Conservation (phyloP, 2,888 invertebrate species). For the Dusona sp. region DNA sequence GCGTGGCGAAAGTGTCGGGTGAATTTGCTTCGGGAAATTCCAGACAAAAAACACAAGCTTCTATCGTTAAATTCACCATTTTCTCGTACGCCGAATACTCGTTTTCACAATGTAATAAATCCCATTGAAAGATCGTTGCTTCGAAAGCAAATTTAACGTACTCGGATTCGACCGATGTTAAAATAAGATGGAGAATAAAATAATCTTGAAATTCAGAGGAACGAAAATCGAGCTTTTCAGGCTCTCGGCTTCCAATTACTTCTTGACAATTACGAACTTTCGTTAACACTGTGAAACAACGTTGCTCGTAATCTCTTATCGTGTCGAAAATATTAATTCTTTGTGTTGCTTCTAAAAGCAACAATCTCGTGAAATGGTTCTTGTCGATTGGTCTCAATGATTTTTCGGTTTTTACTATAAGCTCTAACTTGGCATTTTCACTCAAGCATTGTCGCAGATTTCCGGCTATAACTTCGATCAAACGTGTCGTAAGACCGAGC, state of each 20-base stretch:
- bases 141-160: slow-evolving; percentile 72
- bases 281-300: slow-evolving; percentile 72
- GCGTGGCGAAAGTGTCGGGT: slow-evolving; percentile 71
- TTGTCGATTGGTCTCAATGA: slow-evolving; percentile 77
- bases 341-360: slow-evolving; percentile 35
- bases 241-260: neutral
- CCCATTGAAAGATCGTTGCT: slow-evolving; percentile 65
- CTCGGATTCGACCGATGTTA: slow-evolving; percentile 75
- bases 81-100: slow-evolving; percentile 73
- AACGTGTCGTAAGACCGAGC: slow-evolving; percentile 67
- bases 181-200: slow-evolving; percentile 76
- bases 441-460: slow-evolving; percentile 20
- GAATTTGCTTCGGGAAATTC: slow-evolving; percentile 73
- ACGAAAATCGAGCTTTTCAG: neutral
- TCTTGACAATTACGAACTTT: neutral
- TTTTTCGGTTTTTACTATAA: slow-evolving; percentile 66
- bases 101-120: slow-evolving; percentile 67
- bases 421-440: slow-evolving; percentile 17
- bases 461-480: slow-evolving; percentile 65
- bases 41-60: slow-evolving; percentile 75
- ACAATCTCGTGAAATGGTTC: slow-evolving; percentile 70
- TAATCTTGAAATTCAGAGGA: slow-evolving; percentile 68
- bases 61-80: slow-evolving; percentile 74
- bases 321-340: slow-evolving; percentile 69
- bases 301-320: slow-evolving; percentile 75